A percentile compares a stretch with the other conserved stretches of the same genome.
Evolutionary conservation across 92 coral and sea anemone genomes (phyloP).

Genomic region (Porites rus): DNA sequence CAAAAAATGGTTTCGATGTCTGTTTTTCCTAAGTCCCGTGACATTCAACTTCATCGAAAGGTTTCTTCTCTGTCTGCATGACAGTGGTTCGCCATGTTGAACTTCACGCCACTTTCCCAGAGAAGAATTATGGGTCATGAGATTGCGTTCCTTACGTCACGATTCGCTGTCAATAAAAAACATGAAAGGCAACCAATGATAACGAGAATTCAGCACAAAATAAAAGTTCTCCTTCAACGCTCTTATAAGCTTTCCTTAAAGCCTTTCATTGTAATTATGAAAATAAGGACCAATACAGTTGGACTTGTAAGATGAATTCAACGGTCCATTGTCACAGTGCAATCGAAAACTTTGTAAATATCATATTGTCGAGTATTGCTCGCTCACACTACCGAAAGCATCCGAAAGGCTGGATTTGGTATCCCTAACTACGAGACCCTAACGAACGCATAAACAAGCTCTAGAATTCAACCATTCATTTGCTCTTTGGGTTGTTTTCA

Average conservation of each 20-base stretch:
- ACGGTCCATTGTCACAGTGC: too few relatives aligned
- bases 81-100: constrained; percentile 24
- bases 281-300: too few relatives aligned
- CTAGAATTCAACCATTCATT: too few relatives aligned
- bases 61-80: background rate
- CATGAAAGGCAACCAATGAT: background rate
- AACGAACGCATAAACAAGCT: too few relatives aligned
- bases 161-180: background rate
- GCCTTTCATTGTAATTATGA: background rate
- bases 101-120: background rate
- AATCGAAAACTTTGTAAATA: too few relatives aligned
- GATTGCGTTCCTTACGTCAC: constrained; percentile 22
- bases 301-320: too few relatives aligned
- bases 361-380: too few relatives aligned
- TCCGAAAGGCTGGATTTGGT: too few relatives aligned
- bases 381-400: too few relatives aligned
- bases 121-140: constrained; percentile 26
- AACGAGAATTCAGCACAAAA: background rate
- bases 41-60: background rate
- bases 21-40: background rate
- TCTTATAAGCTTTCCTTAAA: background rate
- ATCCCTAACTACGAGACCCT: too few relatives aligned
- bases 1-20: background rate
- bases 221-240: background rate
- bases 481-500: too few relatives aligned